Conservation (phyloP, 2,797 vertebrate genomes). For the Eulemur albifrons region DNA sequence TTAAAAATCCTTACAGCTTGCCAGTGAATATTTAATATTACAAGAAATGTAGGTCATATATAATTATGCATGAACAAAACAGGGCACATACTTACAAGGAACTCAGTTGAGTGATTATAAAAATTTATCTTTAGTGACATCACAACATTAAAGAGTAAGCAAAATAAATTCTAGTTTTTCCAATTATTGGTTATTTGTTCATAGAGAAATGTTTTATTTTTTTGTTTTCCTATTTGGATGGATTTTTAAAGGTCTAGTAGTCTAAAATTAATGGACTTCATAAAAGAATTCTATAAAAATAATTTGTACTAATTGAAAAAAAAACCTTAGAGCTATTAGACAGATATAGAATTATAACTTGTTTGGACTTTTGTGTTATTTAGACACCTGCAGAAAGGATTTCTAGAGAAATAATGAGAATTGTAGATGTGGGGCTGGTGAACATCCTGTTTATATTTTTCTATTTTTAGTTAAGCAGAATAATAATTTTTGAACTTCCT, state of each 20-base stretch:
- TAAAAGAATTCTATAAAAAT: conserved; percentile 10
- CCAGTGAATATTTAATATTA: conserved; percentile 17
- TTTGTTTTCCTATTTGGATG: not conserved
- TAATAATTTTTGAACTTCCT: not conserved
- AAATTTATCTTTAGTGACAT: not conserved
- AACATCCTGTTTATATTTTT: not conserved
- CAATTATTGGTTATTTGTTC: not conserved
- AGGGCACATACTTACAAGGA: not conserved
- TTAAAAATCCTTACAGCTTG: not conserved
- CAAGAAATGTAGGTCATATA: not conserved
- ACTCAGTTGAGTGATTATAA: not conserved
- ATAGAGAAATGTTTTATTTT: not conserved
- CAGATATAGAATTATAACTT: not conserved
- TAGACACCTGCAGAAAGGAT: not conserved
- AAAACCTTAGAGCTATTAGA: not conserved
- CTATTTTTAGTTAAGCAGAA: conserved; percentile 17
- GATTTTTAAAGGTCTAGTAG: not conserved
- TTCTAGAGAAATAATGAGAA: not conserved
- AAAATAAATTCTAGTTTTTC: not conserved
- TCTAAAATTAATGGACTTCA: conserved; percentile 1
- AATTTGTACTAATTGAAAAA: not conserved
- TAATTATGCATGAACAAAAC: not conserved
- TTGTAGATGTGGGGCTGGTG: not conserved
- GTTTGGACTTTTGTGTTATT: not conserved
- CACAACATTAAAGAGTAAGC: not conserved